Percentiles rank a stretch among this genome's conserved stretches.
phyloP scores from a whole-genome alignment of 2,113 vertebrate species.

The Siniperca knerii region DNA sequence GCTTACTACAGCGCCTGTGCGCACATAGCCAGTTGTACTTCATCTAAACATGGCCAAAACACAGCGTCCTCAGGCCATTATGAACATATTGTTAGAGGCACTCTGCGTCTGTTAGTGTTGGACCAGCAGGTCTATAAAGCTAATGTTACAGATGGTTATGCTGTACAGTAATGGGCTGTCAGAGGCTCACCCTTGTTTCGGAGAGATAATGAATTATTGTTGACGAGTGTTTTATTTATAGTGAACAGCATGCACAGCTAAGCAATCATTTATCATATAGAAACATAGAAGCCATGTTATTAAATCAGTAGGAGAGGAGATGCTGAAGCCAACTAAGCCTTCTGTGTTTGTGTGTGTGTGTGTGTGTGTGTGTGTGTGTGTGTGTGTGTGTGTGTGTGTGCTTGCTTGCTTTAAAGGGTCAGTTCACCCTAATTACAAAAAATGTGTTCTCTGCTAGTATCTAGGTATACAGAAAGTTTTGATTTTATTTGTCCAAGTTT shows the following conservation, averaged over 20 bases:
- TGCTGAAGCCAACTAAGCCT: not conserved
- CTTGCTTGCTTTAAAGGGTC: conserved; percentile 10
- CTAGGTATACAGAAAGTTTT: not conserved
- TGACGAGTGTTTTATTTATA: conserved; percentile 57
- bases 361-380: too few species aligned
- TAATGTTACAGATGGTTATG: conserved; percentile 77
- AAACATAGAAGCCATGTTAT: conserved; percentile 22
- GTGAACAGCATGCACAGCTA: conserved; percentile 35
- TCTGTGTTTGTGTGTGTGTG: not conserved
- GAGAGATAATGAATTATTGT: conserved; percentile 56
- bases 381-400: not conserved
- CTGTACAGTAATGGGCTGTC: conserved; percentile 71
- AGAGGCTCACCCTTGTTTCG: conserved; percentile 35
- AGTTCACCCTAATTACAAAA: not conserved
- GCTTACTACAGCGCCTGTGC: conserved; percentile 29
- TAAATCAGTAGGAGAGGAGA: conserved; percentile 17
- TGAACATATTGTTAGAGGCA: conserved; percentile 68
- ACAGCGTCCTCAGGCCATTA: conserved; percentile 53
- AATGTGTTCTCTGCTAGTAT: not conserved
- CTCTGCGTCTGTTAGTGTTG: conserved; percentile 67
- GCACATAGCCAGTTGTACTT: conserved; percentile 36
- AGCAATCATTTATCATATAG: conserved; percentile 44
- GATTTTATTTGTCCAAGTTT: not conserved
- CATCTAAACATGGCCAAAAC: conserved; percentile 56
- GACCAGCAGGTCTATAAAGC: conserved; percentile 56